Evolutionary conservation across 2,888 invertebrate genomes (phyloP).

Genomic region (Lasioglossum marginatum): DNA sequence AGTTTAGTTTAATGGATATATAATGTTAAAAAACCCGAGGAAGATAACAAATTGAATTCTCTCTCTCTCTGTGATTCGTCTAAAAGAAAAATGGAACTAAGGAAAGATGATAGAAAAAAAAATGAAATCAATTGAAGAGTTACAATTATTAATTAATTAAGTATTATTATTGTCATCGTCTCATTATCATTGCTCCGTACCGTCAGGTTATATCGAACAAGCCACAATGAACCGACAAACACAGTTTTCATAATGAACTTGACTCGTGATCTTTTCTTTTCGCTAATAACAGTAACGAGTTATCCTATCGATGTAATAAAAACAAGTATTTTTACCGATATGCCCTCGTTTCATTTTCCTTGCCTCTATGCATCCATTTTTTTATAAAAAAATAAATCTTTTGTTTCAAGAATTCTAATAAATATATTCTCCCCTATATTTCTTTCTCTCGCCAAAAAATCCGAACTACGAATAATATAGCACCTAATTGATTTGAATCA

Average conservation of each 20-base stretch:
- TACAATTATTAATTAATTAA: constrained; percentile 62
- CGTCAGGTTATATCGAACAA: constrained; percentile 58
- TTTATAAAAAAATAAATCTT: not conserved
- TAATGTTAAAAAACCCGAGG: constrained; percentile 65
- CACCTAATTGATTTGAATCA: not conserved
- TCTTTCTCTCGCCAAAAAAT: too few species aligned
- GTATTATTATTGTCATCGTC: constrained; percentile 63
- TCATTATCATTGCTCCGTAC: constrained; percentile 48
- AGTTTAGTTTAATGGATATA: constrained; percentile 75
- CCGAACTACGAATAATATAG: too few species aligned
- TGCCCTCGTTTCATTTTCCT: constrained; percentile 38
- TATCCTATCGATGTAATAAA: constrained; percentile 77
- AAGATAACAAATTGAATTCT: constrained; percentile 76
- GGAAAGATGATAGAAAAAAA: constrained; percentile 24
- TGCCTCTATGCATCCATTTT: not conserved
- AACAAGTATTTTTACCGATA: constrained; percentile 76
- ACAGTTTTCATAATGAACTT: constrained; percentile 65
- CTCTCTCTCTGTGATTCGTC: constrained; percentile 79
- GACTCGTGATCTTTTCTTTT: constrained; percentile 75
- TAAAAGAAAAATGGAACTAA: constrained; percentile 58
- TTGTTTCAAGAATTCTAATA: not conserved
- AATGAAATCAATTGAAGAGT: constrained; percentile 26
- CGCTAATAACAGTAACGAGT: constrained; percentile 75
- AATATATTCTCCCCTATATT: too few species aligned
- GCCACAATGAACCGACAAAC: constrained; percentile 63